A percentile compares a stretch with the other conserved stretches of the same genome.
These are phyloP conservation scores for Mirounga angustirostris DNA, from an alignment of 2,113 vertebrate species.

Conservation along the genomic window DNA sequence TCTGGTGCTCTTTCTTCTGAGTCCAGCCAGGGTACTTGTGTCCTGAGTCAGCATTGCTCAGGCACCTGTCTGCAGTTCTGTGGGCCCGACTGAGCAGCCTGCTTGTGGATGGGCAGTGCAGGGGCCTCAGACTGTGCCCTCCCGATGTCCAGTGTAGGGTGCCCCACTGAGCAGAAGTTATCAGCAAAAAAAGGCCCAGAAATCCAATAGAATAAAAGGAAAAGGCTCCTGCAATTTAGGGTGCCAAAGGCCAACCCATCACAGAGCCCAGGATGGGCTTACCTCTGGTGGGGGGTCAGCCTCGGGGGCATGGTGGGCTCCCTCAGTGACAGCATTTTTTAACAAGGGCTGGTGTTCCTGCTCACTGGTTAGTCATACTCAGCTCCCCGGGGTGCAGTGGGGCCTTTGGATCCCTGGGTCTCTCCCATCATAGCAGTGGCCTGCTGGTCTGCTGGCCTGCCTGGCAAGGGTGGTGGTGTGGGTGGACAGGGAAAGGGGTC, in stretches of 20 bases:
- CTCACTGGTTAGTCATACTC: neutral
- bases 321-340: neutral
- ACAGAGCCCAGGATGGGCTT: neutral
- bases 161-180: neutral
- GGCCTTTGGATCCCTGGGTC: neutral
- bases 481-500: too few species aligned
- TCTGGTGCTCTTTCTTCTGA: neutral
- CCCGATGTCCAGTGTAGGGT: neutral
- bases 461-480: neutral
- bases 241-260: neutral
- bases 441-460: neutral
- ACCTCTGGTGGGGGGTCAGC: neutral
- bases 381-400: neutral
- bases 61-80: accelerated
- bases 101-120: accelerated
- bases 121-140: neutral
- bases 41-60: neutral
- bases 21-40: neutral
- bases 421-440: neutral
- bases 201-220: neutral
- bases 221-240: neutral
- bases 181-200: neutral
- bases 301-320: neutral
- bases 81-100: neutral
- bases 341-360: neutral